Base-by-base conservation (phyloP, 1,140 invertebrate species). In the Araneus ventricosus region DNA sequence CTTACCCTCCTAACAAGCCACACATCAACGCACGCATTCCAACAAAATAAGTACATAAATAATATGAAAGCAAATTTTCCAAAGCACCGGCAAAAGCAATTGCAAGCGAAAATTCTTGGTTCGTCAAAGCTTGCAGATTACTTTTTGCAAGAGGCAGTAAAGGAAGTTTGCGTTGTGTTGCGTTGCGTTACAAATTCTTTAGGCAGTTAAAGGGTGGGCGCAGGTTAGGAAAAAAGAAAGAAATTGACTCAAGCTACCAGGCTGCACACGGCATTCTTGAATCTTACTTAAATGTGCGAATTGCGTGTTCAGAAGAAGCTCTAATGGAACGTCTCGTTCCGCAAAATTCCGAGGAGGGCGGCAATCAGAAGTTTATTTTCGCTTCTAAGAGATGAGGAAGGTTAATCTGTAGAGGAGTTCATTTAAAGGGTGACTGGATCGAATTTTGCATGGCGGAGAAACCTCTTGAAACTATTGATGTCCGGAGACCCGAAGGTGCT, bases 251-350 rank as follows among this genome's bases (percentile, higher is more conserved):
- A 37, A 17, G 67, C 63, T 67, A 27, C 63, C 63, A n/a, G 57
- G 17, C 34, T 34, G 57, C 24, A 88, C 86, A 67, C 61, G 86
- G 57, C 57, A 88, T 67, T 67, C 61, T 88, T 88, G 86, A 88
- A 88, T 88, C 61, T 88, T 67, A 39, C 59, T 88, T 88, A 88
- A 88, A 88, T 88, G 86, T 70, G 86, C 86, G 86, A 88, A 88
- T 88, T 67, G 86, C 86, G 86, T 88, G 86, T 27, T 75, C 17
- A 70, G 37, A 45, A 27, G 22, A 24, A 67, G 80, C 61, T 88
- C 67, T 88, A 88, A 88, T 88, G 86, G 86, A 88, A 86, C 24
- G 57, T 34, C 84, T 61, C 57, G 45, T 37, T 24, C 30, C n/a
- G n/a, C 45, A 57, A 86, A 86, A 86, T 59, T 86, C 37, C n/a